Conservation (phyloP, 1,140 invertebrate species). For the Heterodera schachtii region DNA sequence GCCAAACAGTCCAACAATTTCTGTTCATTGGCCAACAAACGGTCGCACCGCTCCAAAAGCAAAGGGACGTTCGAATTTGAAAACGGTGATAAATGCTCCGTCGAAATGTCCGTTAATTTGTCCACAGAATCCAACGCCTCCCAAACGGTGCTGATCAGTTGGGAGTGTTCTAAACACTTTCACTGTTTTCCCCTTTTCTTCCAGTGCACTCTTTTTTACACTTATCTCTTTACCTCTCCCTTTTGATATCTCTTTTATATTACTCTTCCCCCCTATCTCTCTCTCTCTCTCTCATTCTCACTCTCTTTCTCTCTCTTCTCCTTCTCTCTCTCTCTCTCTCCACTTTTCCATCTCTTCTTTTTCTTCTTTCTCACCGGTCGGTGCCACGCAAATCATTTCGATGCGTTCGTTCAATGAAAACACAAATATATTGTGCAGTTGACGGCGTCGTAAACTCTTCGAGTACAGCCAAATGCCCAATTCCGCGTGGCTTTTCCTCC, state of each 20-base stretch:
- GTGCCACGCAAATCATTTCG: slow-evolving; percentile 29
- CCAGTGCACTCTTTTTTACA: too few species aligned
- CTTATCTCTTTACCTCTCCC: too few species aligned
- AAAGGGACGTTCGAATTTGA: not conserved
- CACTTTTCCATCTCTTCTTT: not conserved
- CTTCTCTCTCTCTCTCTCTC: slow-evolving; percentile 7
- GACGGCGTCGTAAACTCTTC: slow-evolving; percentile 13
- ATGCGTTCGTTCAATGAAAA: slow-evolving; percentile 28
- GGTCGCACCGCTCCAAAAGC: not conserved
- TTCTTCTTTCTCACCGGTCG: slow-evolving; percentile 10
- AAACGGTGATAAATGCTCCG: not conserved
- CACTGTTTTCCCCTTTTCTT: too few species aligned
- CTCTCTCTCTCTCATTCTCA: not conserved
- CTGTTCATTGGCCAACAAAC: not conserved
- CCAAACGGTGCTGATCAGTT: slow-evolving; percentile 9
- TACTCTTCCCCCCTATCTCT: too few species aligned
- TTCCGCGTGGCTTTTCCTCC: slow-evolving; percentile 4
- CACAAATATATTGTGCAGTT: slow-evolving; percentile 32
- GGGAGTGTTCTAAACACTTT: not conserved
- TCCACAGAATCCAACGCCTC: slow-evolving; percentile 6
- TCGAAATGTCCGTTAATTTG: not conserved
- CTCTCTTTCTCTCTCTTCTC: not conserved
- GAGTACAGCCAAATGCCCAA: slow-evolving; percentile 11
- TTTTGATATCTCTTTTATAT: too few species aligned
- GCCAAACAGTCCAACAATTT: not conserved